Base-by-base conservation (phyloP, 2,113 vertebrate species). In the Lota lota region DNA sequence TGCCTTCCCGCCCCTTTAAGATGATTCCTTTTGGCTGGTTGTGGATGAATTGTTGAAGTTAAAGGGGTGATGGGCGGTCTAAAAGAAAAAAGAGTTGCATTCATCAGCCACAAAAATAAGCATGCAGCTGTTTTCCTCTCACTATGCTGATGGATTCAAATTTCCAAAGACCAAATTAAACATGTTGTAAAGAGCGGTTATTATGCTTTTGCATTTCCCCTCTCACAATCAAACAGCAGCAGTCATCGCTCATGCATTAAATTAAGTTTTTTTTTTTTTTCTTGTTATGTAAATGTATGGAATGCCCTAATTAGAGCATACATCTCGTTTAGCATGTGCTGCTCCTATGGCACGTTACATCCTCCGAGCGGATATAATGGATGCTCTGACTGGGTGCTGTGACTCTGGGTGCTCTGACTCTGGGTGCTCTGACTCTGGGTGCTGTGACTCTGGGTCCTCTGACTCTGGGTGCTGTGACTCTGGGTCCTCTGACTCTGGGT, bases 101-200 rank as follows among this genome's bases (percentile, higher is more conserved):
- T 64, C 63, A 83, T 88, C 83, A 82, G 79, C 40, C 68, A 59
- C 28, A 47, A 16, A 22, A 63, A 63, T 79, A 82, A 80, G 79
- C 66, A 73, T 22, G 63, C 69, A 50, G 70, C 40, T 14, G 40
- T 14, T 47, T 63, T 67, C 76, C 77, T 69, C 70, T 72, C 57
- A 67, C 59, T 63, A 58, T 72, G 83, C 73, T 57, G 54, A 24
- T 78, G 70, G 74, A 87, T 86, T 88, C 67, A 83, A 87, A 87
- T 89, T 85, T 77, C 74, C 63, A 77, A 82, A 83, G 66, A 75
- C 68, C 72, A 87, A 88, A 89, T 84, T 77, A 83, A 90, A 90
- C 79, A 78, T 83, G 72, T 81, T 81, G 79, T 83, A 82, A 88
- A 88, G 89, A 64, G 79, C 76, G 73, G 88, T 79, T 84, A 79